Evolutionary conservation across 2,113 vertebrate species (phyloP).

Genomic region (Todiramphus saurophagus): DNA sequence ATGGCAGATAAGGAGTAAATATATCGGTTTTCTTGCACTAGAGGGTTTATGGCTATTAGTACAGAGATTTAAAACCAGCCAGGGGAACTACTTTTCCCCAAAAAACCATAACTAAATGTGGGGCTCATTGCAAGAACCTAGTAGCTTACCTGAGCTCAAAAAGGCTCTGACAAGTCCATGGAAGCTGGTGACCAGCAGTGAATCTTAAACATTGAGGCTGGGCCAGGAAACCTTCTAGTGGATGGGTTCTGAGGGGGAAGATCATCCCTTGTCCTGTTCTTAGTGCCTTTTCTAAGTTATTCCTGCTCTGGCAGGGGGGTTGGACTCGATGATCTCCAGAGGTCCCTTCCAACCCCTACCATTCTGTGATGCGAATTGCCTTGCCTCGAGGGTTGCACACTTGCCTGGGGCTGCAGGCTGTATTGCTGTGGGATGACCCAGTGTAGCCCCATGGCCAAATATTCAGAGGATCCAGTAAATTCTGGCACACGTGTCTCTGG

Average conservation of each 20-base stretch:
- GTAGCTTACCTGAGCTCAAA: background rate
- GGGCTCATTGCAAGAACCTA: background rate
- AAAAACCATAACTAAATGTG: background rate
- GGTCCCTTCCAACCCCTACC: too few species aligned
- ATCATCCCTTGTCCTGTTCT: too few species aligned
- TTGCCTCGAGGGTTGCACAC: background rate
- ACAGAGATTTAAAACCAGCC: background rate
- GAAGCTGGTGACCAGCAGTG: background rate
- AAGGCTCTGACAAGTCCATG: background rate
- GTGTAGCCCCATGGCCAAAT: background rate
- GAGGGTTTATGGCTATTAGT: background rate
- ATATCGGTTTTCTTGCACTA: background rate
- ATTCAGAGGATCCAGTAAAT: background rate
- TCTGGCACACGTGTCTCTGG: accelerated
- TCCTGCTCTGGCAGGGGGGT: too few species aligned
- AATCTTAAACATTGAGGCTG: background rate
- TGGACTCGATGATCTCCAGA: too few species aligned
- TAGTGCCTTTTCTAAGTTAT: background rate
- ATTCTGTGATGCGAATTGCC: background rate
- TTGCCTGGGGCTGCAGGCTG: too few species aligned
- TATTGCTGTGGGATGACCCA: background rate
- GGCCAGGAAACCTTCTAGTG: background rate
- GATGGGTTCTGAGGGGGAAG: background rate
- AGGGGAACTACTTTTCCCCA: background rate
- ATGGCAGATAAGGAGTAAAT: background rate